Base-by-base conservation (phyloP, 2,888 invertebrate species). In the Cephus spinipes region DNA sequence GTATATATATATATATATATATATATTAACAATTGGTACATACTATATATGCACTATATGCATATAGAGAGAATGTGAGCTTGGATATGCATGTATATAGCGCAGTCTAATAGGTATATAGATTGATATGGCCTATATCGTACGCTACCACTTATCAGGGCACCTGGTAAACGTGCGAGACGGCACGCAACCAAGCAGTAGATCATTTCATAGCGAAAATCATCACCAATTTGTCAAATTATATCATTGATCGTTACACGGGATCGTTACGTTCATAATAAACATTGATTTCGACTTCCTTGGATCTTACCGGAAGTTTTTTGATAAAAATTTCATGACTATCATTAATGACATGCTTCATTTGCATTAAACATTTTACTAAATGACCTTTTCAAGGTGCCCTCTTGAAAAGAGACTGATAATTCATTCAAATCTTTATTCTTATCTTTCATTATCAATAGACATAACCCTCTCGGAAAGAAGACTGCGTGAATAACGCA, bases 111-210 rank as follows among this genome's bases (percentile, higher is more conserved):
- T 55, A 55, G 55, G 55, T 55, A 55, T 71, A 71, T 71, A 71
- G 31, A 71, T 71, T 33, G 71, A 31, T 32, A 9, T 31, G 31
- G 71, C 32, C 31, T 71, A 33, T 71, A 71, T 71, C 12, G 71
- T n/a, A 71, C 6, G 32, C 35, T 12, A 40, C 33, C 69, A 79
- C 79, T 78, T 76, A 78, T 75, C 78, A 76, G 68, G 40, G 76
- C 74, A 68, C 74, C 74, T 78, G 86, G 85, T 77, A 83, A 86
- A 88, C 89, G 88, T 86, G 89, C 87, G 81, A 85, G 80, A 86
- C 84, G 82, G 84, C 88, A 89, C 88, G 87, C 85, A 85, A 76
- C 75, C 82, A 78, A 80, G 79, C 81, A 83, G 32, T 77, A 71
- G 31, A 33, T 71, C 71, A 33, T 71, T 55, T 55, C 23, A 23